phyloP scores from a whole-genome alignment of 2,888 invertebrate genomes.

The Spodoptera exigua region DNA sequence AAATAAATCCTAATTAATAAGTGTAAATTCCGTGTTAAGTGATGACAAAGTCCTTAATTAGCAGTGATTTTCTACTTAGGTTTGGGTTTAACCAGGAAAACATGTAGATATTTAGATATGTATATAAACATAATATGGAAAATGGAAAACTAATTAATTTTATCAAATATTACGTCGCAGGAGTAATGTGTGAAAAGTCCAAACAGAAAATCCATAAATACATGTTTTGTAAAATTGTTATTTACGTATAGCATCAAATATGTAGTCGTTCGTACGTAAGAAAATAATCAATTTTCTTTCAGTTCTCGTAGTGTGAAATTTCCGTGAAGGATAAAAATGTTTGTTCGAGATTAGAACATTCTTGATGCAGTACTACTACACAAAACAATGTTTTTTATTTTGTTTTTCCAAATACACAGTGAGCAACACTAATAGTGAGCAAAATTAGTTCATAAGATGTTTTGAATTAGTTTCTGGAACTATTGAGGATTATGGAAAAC shows the following conservation, averaged over 20 bases:
- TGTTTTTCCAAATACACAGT: neutral
- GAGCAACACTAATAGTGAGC: constrained; percentile 8
- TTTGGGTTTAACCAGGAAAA: constrained; percentile 26
- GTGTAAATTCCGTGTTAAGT: neutral
- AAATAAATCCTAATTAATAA: too few species aligned
- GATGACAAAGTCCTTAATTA: constrained; percentile 14
- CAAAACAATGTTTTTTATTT: constrained; percentile 2
- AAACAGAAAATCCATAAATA: neutral
- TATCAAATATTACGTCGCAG: too few species aligned
- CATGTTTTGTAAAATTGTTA: constrained; percentile 4
- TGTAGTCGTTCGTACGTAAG: neutral
- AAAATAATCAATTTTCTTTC: constrained; percentile 29
- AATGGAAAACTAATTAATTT: neutral
- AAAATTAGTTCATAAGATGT: too few species aligned
- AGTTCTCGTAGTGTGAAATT: constrained; percentile 16
- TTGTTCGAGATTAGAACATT: constrained; percentile 9
- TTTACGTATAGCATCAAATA: neutral
- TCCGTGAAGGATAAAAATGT: constrained; percentile 13
- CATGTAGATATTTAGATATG: constrained; percentile 13
- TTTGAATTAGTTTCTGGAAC: too few species aligned
- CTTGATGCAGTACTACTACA: constrained; percentile 11
- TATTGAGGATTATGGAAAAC: too few species aligned
- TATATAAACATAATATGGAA: too few species aligned
- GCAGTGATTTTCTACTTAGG: constrained; percentile 20
- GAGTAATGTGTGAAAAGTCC: neutral